These are phyloP conservation scores for Notamacropus eugenii DNA, from an alignment of 2,797 vertebrate genomes.

Conservation along the genomic window DNA sequence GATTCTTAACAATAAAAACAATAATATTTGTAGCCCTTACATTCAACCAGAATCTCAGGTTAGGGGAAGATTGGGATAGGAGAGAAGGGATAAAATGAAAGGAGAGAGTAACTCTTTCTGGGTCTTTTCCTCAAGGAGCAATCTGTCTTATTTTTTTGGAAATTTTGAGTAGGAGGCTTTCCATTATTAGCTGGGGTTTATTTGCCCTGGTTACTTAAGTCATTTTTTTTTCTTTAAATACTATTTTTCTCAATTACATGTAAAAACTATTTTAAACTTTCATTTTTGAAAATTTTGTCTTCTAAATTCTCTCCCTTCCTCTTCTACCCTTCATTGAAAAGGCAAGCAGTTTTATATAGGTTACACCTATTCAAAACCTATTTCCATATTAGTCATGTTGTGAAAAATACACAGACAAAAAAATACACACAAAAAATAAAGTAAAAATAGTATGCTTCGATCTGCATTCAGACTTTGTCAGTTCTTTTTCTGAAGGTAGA, in stretches of 20 bases:
- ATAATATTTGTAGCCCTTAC: not conserved
- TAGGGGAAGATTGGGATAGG: not conserved
- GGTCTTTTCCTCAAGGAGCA: not conserved
- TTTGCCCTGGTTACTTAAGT: not conserved
- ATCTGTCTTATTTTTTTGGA: not conserved
- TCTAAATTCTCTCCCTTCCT: not conserved
- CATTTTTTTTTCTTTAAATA: not conserved
- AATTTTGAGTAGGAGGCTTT: not conserved
- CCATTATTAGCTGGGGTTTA: not conserved
- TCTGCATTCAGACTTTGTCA: not conserved
- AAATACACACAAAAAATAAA: not conserved
- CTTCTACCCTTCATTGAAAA: not conserved
- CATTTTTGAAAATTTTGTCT: not conserved
- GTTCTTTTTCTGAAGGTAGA: not conserved
- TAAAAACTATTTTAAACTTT: not conserved
- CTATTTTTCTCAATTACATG: not conserved
- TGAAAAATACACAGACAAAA: not conserved
- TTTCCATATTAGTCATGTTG: not conserved
- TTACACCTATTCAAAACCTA: not conserved
- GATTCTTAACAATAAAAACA: not conserved
- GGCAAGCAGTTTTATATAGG: not conserved
- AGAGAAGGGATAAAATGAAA: not conserved
- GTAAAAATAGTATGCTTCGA: not conserved
- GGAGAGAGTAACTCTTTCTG: not conserved
- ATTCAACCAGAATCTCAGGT: not conserved